A percentile compares a stretch with the other conserved stretches of the same genome.
These are phyloP conservation scores for Hypsibius dujardini DNA, from an alignment of 1,140 invertebrate species.

Conservation along the genomic window DNA sequence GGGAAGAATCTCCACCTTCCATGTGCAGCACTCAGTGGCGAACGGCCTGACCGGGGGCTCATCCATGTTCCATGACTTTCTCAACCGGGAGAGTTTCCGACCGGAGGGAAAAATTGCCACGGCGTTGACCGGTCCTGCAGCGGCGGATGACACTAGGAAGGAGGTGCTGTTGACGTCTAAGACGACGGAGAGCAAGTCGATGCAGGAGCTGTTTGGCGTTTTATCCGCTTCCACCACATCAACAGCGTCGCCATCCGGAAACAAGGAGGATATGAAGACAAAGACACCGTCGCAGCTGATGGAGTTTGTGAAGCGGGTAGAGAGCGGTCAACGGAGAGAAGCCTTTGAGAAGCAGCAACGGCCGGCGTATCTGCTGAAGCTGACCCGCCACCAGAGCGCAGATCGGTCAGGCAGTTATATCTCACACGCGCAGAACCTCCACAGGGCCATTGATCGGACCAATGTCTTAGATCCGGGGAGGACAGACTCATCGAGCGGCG, in stretches of 20 bases:
- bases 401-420: background rate
- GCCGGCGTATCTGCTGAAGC: background rate
- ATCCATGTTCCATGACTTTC: slow-evolving; percentile 9
- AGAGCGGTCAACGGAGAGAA: slow-evolving; percentile 3
- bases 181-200: too few relatives aligned
- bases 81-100: background rate
- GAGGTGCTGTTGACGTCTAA: too few relatives aligned
- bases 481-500: background rate
- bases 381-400: background rate
- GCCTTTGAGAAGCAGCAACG: background rate
- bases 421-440: background rate
- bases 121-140: background rate
- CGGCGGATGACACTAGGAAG: too few relatives aligned
- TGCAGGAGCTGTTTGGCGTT: too few relatives aligned
- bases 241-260: too few relatives aligned
- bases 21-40: too few relatives aligned
- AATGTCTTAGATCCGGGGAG: background rate
- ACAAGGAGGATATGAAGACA: background rate
- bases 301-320: slow-evolving; percentile 1
- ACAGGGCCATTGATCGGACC: background rate
- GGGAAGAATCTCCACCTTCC: too few relatives aligned
- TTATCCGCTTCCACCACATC: too few relatives aligned
- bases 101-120: background rate
- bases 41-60: too few relatives aligned
- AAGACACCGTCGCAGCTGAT: slow-evolving; percentile 5